Base-by-base conservation (phyloP, 2,888 invertebrate species). In the Melangyna quadrimaculata region DNA sequence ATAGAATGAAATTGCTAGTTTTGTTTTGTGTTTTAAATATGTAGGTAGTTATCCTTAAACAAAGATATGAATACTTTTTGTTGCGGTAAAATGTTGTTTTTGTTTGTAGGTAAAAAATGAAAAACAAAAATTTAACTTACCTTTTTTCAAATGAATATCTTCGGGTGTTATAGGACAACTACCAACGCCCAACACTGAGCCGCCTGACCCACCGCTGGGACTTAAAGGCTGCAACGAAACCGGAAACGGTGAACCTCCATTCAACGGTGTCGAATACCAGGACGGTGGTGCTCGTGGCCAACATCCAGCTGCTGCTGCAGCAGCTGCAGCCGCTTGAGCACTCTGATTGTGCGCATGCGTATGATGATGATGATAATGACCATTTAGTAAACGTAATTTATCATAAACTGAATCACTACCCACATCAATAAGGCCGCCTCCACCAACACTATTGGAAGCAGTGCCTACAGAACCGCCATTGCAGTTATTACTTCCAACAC, bases 261-360 rank as follows among this genome's bases (percentile, higher is more conserved):
- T 90, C 6, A 91, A 32, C 3, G 92, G 90, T 24, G 91, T 88
- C 24, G 92, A 88, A 83, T 92, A 92, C 92, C 92, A 92, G 3
- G 92, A 88, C 4, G 90, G 86, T 0, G 91, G 88, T 40, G 91
- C 90, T 10, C 91, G 87, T 40, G 91, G 89, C 91, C 91, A 91
- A 84, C 89, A 87, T 57, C 78, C 78, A n/a, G 82, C 81, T 63
- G 87, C 79, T 43, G 75, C 87, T 14, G 87, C 82, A 32, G 87
- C 87, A 43, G 87, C 87, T 82, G 87, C 82, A 61, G 79, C 78
- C 70, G 88, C 61, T 63, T 89, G 87, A 8, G 88, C 87, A 80
- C 88, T 88, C 78, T 88, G 87, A 45, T 87, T 72, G 17, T 87
- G 87, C 35, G 87, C 73, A 79, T 88, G 88, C 74, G 88, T 87